Conservation (phyloP, 2,888 invertebrate genomes). For the Lomographa bimaculata region DNA sequence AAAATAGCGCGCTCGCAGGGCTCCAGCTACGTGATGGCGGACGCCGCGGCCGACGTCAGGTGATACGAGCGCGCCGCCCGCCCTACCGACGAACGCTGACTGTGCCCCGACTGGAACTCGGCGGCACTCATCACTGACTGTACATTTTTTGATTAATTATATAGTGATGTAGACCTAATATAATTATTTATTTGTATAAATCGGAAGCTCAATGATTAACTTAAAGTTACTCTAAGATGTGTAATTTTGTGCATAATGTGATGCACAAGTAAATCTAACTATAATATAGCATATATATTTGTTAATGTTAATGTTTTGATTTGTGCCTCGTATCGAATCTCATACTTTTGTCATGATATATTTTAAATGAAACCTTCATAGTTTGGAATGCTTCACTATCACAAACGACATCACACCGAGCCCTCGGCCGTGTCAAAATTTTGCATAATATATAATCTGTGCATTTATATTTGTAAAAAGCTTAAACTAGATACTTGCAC, state of each 20-base stretch:
- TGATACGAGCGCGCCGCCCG: conserved; percentile 83
- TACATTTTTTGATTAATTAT: conserved; percentile 56
- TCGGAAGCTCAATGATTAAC: conserved; percentile 81
- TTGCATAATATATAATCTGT: too few relatives aligned
- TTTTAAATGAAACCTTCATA: conserved; percentile 21
- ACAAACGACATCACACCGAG: conserved; percentile 48
- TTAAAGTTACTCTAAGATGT: conserved; percentile 76
- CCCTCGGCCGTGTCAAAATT: too few relatives aligned
- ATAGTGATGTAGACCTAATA: conserved; percentile 49
- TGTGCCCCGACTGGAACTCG: too few relatives aligned
- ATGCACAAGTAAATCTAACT: conserved; percentile 72
- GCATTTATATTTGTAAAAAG: too few relatives aligned
- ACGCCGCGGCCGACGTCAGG: conserved; percentile 86
- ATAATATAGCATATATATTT: conserved; percentile 65
- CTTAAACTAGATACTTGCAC: too few relatives aligned
- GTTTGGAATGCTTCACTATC: conserved; percentile 46
- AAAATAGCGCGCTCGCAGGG: conserved; percentile 93
- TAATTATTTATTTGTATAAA: conserved; percentile 82
- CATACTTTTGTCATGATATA: conserved; percentile 57
- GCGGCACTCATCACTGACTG: too few relatives aligned
- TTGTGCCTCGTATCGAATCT: conserved; percentile 79
- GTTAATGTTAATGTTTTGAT: conserved; percentile 72
- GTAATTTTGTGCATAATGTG: conserved; percentile 65
- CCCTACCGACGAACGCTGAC: too few relatives aligned
- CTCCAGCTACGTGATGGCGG: conserved; percentile 85